Evolutionary conservation across 2,113 vertebrate species (phyloP).

Genomic region (Pipa parva): DNA sequence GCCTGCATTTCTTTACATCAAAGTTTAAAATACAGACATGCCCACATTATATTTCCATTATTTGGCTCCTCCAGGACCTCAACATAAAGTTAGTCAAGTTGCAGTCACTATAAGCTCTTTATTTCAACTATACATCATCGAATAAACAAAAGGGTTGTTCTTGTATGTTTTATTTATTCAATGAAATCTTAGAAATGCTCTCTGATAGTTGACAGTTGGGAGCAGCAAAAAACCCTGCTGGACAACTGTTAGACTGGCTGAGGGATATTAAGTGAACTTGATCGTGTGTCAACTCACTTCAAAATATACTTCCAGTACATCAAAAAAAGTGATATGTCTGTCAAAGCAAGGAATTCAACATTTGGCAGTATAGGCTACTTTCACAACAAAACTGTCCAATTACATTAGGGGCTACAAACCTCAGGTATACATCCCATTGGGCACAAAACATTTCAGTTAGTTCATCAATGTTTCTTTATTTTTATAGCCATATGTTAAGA

Average conservation of each 20-base stretch:
- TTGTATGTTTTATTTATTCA: background rate
- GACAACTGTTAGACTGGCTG: constrained; percentile 66
- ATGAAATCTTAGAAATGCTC: constrained; percentile 52
- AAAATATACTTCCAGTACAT: constrained; percentile 63
- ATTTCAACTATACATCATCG: background rate
- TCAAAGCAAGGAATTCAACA: constrained; percentile 76
- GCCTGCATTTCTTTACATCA: too few species aligned
- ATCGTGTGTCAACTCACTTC: constrained; percentile 69
- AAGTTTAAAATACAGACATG: too few species aligned
- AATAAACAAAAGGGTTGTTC: background rate
- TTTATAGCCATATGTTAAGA: constrained; percentile 53
- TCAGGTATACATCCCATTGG: constrained; percentile 64
- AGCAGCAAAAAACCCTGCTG: constrained; percentile 53
- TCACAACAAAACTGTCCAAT: constrained; percentile 80
- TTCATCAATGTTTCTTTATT: constrained; percentile 46
- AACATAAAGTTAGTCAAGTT: too few species aligned
- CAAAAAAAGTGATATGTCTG: constrained; percentile 80
- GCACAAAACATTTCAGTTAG: constrained; percentile 52
- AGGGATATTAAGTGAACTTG: constrained; percentile 71
- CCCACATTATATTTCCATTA: too few species aligned
- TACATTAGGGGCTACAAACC: constrained; percentile 78
- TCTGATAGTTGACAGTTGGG: constrained; percentile 48
- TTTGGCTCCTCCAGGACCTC: too few species aligned
- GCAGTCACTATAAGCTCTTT: too few species aligned
- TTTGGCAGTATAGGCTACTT: constrained; percentile 74